A percentile compares a stretch with the other conserved stretches of the same genome.
These are phyloP conservation scores for Percopsis transmontana DNA, from an alignment of 2,113 vertebrate species.

Conservation along the genomic window DNA sequence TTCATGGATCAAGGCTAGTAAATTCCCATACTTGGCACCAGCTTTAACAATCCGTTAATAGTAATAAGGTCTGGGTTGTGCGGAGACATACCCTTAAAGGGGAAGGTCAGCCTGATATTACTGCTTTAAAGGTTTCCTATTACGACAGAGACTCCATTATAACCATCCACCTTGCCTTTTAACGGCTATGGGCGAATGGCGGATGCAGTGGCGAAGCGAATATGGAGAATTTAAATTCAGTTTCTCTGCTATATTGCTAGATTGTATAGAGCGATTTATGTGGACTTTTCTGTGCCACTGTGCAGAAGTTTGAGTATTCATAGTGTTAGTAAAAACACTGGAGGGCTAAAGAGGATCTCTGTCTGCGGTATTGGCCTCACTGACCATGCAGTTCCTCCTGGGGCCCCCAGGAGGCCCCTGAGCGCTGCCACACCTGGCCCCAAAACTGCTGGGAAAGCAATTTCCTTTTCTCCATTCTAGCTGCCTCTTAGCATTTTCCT, in stretches of 20 bases:
- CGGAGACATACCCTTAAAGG: conserved; percentile 68
- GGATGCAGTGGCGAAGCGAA: conserved; percentile 52
- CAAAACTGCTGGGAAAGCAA: conserved; percentile 49
- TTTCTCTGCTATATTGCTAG: conserved; percentile 46
- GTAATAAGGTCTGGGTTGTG: conserved; percentile 62
- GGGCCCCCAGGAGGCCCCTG: conserved; percentile 24
- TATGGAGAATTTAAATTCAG: conserved; percentile 60
- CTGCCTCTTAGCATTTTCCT: neutral
- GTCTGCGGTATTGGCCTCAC: conserved; percentile 16
- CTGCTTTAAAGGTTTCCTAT: conserved; percentile 73
- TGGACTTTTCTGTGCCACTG: conserved; percentile 32
- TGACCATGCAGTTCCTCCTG: conserved; percentile 38
- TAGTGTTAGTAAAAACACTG: conserved; percentile 58
- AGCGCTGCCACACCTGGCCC: conserved; percentile 46
- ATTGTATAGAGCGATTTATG: conserved; percentile 50
- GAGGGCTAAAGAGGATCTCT: conserved; percentile 49
- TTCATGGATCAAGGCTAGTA: conserved; percentile 46
- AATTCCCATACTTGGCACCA: conserved; percentile 60
- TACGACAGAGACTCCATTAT: conserved; percentile 68
- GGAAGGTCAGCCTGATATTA: conserved; percentile 73
- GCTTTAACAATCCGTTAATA: conserved; percentile 69
- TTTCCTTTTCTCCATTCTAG: conserved; percentile 6
- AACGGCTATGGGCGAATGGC: conserved; percentile 64
- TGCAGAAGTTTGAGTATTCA: conserved; percentile 40
- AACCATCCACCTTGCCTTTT: conserved; percentile 69